Evolutionary conservation across 2,113 vertebrate species (phyloP).

Genomic region (Pogonocichla stellata): DNA sequence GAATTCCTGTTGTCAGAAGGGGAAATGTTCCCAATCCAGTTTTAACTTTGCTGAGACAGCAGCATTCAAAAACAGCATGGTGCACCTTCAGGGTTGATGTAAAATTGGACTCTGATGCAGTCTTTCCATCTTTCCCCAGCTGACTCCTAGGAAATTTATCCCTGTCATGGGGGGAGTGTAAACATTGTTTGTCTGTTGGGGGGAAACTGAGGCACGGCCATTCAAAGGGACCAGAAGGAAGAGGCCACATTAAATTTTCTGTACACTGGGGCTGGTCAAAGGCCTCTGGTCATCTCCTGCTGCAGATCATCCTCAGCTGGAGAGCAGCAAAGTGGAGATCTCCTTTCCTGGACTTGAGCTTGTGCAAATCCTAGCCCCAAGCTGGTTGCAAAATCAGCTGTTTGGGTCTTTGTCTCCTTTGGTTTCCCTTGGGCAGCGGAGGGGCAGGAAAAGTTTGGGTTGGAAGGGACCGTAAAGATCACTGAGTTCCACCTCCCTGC

Average conservation of each 20-base stretch:
- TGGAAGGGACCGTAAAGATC: background rate
- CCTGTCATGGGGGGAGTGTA: background rate
- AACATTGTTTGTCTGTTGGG: background rate
- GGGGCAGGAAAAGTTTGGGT: background rate
- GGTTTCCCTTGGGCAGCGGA: background rate
- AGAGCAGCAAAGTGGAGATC: background rate
- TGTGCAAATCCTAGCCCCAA: background rate
- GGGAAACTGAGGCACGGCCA: background rate
- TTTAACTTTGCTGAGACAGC: conserved; percentile 11
- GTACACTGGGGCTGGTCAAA: rapidly evolving
- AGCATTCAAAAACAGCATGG: background rate
- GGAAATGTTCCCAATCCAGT: background rate
- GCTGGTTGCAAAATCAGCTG: background rate
- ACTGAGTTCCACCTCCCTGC: rapidly evolving
- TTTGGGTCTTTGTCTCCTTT: background rate
- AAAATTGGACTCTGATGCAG: background rate
- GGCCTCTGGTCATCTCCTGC: background rate
- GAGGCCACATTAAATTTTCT: background rate
- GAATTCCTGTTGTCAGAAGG: conserved; percentile 15
- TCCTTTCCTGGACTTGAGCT: background rate
- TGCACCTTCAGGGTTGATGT: background rate
- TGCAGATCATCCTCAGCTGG: background rate
- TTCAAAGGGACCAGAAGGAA: background rate
- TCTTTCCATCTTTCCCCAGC: background rate
- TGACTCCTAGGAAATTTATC: background rate